Evolutionary conservation across 2,888 invertebrate genomes (phyloP).

Genomic region (Sacculina carcini): DNA sequence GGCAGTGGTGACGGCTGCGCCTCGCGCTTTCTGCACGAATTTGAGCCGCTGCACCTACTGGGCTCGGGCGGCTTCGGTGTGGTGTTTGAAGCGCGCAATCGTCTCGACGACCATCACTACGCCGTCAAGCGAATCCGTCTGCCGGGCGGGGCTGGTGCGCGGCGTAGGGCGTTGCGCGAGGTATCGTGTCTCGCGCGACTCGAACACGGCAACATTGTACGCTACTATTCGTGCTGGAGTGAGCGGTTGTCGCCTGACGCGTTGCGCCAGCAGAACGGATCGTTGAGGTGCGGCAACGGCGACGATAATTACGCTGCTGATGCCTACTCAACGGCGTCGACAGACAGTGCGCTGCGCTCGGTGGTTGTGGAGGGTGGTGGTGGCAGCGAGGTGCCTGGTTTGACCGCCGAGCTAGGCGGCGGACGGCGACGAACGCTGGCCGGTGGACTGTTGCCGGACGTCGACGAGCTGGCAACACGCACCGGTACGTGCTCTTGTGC

Average conservation of each 20-base stretch:
- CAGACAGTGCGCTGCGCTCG: background rate
- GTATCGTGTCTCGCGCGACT: constrained; percentile 79
- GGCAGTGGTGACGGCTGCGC: too few relatives aligned
- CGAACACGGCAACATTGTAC: constrained; percentile 80
- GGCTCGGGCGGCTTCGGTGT: constrained; percentile 87
- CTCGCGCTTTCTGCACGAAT: constrained; percentile 28
- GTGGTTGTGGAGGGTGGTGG: background rate
- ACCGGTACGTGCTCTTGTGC: background rate
- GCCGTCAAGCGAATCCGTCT: constrained; percentile 81
- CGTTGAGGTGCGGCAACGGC: background rate
- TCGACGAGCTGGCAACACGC: background rate
- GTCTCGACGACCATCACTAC: constrained; percentile 75
- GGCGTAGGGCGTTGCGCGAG: constrained; percentile 72
- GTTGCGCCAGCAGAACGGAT: background rate
- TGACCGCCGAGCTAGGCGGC: background rate
- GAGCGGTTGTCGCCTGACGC: constrained; percentile 40
- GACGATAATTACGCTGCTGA: background rate
- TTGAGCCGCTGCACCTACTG: constrained; percentile 48
- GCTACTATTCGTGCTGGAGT: constrained; percentile 87
- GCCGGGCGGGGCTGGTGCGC: constrained; percentile 49
- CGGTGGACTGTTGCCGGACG: background rate
- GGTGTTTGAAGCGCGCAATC: constrained; percentile 80
- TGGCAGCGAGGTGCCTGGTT: background rate
- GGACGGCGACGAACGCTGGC: background rate
- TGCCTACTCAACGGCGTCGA: background rate